Conservation (phyloP, 1,140 invertebrate genomes). For the Dreissena polymorpha region DNA sequence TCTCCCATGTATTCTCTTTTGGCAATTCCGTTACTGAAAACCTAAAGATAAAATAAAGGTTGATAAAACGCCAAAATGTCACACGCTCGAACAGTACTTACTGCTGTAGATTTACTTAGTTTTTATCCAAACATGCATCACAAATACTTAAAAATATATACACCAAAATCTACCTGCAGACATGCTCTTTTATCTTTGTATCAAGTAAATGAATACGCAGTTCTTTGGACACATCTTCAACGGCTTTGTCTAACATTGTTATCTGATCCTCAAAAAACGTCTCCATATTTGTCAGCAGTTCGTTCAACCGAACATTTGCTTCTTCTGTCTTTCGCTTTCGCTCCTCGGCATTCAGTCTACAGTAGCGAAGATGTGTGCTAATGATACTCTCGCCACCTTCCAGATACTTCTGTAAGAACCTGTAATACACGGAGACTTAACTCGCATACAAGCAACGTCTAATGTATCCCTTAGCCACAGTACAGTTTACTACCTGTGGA, state of each 20-base stretch:
- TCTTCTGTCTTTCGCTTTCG: slow-evolving; percentile 42
- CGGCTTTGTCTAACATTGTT: slow-evolving; percentile 17
- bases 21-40: slow-evolving; percentile 35
- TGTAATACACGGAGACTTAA: too few species aligned
- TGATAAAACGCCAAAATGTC: too few species aligned
- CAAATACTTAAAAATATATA: too few species aligned
- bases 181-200: slow-evolving; percentile 8
- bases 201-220: not conserved
- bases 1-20: slow-evolving; percentile 15
- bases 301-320: slow-evolving; percentile 52
- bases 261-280: slow-evolving; percentile 61
- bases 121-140: too few species aligned
- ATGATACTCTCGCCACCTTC: slow-evolving; percentile 52
- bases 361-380: slow-evolving; percentile 58
- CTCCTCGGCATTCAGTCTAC: slow-evolving; percentile 57
- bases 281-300: slow-evolving; percentile 56
- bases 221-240: not conserved
- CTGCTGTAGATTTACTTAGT: too few species aligned
- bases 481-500: too few species aligned
- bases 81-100: too few species aligned
- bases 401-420: slow-evolving; percentile 55
- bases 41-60: slow-evolving; percentile 6
- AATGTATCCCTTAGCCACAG: too few species aligned
- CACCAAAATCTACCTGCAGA: slow-evolving; percentile 38
- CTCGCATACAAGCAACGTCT: too few species aligned